phyloP scores from a whole-genome alignment of 2,113 vertebrate species.

The Tretioscincus oriximinensis region DNA sequence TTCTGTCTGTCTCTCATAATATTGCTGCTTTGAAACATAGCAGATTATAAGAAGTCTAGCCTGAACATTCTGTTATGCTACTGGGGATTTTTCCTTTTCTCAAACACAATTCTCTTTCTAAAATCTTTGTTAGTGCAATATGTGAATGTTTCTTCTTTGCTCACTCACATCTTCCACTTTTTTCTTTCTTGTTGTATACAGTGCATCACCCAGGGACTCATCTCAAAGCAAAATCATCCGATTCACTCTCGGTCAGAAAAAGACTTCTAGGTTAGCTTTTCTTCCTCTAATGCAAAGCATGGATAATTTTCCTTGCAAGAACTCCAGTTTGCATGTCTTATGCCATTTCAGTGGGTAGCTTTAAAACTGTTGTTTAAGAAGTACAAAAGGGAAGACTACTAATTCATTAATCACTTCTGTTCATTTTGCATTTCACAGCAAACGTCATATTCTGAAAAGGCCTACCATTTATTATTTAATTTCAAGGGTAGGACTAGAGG shows the following conservation, averaged over 20 bases:
- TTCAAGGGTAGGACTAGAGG: not conserved
- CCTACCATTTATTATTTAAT: not conserved
- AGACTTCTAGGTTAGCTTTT: conserved; percentile 93
- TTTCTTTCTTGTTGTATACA: conserved; percentile 72
- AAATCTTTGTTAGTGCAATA: conserved; percentile 20
- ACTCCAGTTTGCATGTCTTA: conserved; percentile 59
- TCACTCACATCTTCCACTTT: conserved; percentile 72
- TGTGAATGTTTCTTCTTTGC: conserved; percentile 59
- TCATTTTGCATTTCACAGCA: not conserved
- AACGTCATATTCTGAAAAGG: not conserved
- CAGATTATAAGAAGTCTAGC: not conserved
- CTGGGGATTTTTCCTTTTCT: conserved; percentile 17
- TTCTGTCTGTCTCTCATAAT: not conserved
- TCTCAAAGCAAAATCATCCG: conserved; percentile 97
- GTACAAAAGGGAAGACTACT: not conserved
- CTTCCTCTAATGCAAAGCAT: conserved; percentile 73
- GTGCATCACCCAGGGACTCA: conserved; percentile 86
- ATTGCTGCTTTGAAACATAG: not conserved
- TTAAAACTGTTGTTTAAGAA: conserved; percentile 19
- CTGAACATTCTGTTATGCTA: not conserved
- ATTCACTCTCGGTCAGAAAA: conserved; percentile 98
- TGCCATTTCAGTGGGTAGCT: conserved; percentile 41
- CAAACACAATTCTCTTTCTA: conserved; percentile 2
- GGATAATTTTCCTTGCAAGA: conserved; percentile 57
- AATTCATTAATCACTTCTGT: not conserved